phyloP scores from a whole-genome alignment of 2,113 vertebrate species.

The Pelecanoides urinatrix region DNA sequence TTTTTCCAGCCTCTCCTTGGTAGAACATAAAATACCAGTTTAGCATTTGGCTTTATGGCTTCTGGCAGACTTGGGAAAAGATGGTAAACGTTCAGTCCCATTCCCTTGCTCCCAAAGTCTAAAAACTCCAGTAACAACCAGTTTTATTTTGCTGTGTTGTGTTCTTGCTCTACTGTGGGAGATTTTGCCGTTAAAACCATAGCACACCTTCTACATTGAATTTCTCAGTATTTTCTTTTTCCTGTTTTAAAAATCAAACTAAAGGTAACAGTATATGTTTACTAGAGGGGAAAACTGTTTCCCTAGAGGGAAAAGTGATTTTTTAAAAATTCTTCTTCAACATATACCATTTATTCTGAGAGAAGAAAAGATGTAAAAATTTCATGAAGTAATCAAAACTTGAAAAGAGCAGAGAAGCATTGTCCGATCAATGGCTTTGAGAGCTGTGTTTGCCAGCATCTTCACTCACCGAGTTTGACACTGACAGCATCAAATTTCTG shows the following conservation, averaged over 20 bases:
- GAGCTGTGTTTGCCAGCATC: not conserved
- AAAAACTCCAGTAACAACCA: not conserved
- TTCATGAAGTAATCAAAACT: not conserved
- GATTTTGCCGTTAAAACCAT: not conserved
- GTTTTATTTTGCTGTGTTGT: not conserved
- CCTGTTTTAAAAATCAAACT: not conserved
- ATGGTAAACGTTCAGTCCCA: not conserved
- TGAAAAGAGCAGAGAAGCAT: not conserved
- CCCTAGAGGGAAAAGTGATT: not conserved
- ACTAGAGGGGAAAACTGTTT: not conserved
- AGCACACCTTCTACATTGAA: not conserved
- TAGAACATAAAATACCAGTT: not conserved
- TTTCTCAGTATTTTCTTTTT: not conserved
- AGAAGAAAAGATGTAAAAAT: conserved; percentile 2
- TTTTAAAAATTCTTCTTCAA: not conserved
- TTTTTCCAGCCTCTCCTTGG: not conserved
- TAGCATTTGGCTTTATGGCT: not conserved
- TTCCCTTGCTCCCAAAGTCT: not conserved
- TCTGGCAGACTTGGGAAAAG: not conserved
- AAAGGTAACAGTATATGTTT: not conserved
- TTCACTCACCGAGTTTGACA: not conserved
- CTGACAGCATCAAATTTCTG: not conserved
- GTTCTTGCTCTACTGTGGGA: not conserved
- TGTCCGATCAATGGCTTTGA: accelerated
- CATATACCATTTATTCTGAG: not conserved